Evolutionary conservation across 2,888 invertebrate species (phyloP), one percentile per base, ranked within the genome.

Genomic region (Drosophila vallismaia): DNA sequence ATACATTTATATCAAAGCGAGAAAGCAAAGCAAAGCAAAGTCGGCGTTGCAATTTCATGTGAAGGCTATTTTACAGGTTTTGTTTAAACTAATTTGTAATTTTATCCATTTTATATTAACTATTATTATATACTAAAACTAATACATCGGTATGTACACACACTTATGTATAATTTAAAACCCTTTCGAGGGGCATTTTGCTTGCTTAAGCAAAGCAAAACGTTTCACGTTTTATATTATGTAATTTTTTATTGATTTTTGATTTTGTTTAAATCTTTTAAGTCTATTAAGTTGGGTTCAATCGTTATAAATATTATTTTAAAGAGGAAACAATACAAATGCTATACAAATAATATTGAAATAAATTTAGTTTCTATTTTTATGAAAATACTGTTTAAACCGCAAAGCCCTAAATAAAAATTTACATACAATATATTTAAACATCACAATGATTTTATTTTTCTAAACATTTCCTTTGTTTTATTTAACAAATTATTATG

Each of bases 1-100:
- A 67, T 54, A 62, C 50, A 62, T 64, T 59, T 73, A 56, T 70
- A 69, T 42, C 69, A 58, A 24, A 70, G 71, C 64, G 54, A 70
- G 55, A 55, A 75, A 45, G 69, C 73, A 78, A 66, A 54, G 63
- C 72, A 71, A 71, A 74, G 68, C 71, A 76, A 49, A 68, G 54
- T 66, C 66, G 75, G 66, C 81, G 70, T 72, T 73, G 84, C 76
- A 72, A 69, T 76, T 82, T 71, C 75, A 78, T 83, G 82, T 84
- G 77, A 85, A 86, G 82, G 85, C 85, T 88, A 88, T 88, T 88
- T 89, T 86, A 84, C 86, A 89, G 88, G 86, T 88, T 88, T 89
- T 88, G 75, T 77, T 88, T 83, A 77, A 79, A 76, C 71, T 78
- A 76, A 77, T 79, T 77, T 74, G 64, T 76, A 85, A 67, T 71